Percentiles rank a stretch among this genome's conserved stretches.
Evolutionary conservation across 2,797 vertebrate species (phyloP).

Genomic region (Sebastiscus tertius): DNA sequence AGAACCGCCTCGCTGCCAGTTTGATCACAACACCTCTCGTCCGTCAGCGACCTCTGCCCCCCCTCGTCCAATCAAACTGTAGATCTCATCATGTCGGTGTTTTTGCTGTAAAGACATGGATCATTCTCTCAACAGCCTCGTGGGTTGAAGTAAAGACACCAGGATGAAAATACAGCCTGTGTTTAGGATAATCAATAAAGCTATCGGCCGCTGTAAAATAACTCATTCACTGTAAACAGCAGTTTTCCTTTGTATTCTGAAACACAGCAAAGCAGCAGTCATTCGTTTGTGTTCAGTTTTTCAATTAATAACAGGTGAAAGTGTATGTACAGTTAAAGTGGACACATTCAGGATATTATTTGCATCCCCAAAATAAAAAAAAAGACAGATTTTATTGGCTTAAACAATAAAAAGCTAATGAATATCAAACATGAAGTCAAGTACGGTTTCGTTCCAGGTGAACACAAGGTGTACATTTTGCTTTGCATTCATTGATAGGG

Average conservation of each 20-base stretch:
- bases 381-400: constrained; percentile 34
- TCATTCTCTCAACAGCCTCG: background rate
- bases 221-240: constrained; percentile 40
- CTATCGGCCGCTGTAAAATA: constrained; percentile 80
- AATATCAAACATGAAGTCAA: constrained; percentile 10
- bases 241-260: constrained; percentile 36
- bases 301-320: constrained; percentile 23
- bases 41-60: constrained; percentile 20
- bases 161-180: constrained; percentile 10
- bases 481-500: constrained; percentile 35
- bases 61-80: constrained; percentile 42
- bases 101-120: constrained; percentile 34
- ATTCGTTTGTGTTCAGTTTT: constrained; percentile 40
- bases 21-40: constrained; percentile 28
- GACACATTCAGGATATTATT: constrained; percentile 44
- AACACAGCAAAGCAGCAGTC: constrained; percentile 8
- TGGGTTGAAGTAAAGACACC: background rate
- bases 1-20: constrained; percentile 37
- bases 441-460: constrained; percentile 53
- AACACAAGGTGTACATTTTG: constrained; percentile 61
- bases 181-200: constrained; percentile 32
- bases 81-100: constrained; percentile 58
- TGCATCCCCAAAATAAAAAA: constrained; percentile 37
- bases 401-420: constrained; percentile 18
- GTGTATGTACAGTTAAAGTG: constrained; percentile 54